Evolutionary conservation across 2,888 invertebrate species (phyloP).

Genomic region (Morpho deidamia): DNA sequence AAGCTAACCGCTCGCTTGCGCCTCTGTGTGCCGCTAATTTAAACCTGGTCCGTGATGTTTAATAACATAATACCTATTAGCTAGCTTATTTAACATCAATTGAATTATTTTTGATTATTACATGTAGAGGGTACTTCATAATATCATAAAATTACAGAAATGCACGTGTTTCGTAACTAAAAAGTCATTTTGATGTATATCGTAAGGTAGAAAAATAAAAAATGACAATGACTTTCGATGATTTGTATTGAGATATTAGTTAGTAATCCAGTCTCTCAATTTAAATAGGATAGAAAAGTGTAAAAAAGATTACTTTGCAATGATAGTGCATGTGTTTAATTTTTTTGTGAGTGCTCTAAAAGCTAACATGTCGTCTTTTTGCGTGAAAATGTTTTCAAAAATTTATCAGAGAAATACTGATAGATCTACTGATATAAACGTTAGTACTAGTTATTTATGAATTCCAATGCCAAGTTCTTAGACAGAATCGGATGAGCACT

Average conservation of each 20-base stretch:
- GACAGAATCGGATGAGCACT: conserved; percentile 69
- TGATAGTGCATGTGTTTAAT: conserved; percentile 64
- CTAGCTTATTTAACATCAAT: no score
- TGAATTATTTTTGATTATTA: no score
- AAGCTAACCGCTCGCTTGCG: conserved; percentile 60
- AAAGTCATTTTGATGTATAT: neutral
- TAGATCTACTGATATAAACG: conserved; percentile 34
- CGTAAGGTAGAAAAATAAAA: neutral
- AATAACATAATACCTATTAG: conserved; percentile 20
- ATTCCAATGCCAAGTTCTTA: conserved; percentile 20
- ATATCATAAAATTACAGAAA: conserved; percentile 1
- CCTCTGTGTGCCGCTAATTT: conserved; percentile 71
- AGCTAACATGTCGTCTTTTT: conserved; percentile 54
- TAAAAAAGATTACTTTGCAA: conserved; percentile 26
- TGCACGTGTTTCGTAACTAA: conserved; percentile 25
- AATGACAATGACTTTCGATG: neutral
- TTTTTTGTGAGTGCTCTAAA: conserved; percentile 51
- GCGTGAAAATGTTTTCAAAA: conserved; percentile 49
- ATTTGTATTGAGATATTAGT: conserved; percentile 4
- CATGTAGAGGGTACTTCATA: no score
- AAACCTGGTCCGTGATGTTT: conserved; percentile 65
- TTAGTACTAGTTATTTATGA: conserved; percentile 38
- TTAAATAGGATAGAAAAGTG: neutral
- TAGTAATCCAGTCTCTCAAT: conserved; percentile 1
- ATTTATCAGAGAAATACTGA: conserved; percentile 40